phyloP scores from a whole-genome alignment of 2,888 invertebrate genomes.

The Entomobrya multifasciata region DNA sequence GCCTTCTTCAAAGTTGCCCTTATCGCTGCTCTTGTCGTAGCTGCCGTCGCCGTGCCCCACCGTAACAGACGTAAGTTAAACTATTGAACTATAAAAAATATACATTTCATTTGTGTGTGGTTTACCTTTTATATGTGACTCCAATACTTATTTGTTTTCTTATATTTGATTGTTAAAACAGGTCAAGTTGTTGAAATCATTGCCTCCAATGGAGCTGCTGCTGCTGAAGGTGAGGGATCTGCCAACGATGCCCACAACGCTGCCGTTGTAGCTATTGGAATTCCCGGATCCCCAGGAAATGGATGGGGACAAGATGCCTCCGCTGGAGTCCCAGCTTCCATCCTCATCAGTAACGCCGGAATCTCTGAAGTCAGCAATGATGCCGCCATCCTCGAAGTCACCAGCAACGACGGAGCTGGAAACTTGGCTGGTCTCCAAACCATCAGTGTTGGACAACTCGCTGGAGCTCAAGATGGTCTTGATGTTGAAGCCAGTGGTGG shows the following conservation, averaged over 20 bases:
- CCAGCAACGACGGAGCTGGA: slow-evolving; percentile 45
- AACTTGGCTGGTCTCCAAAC: slow-evolving; percentile 35
- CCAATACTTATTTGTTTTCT: background rate
- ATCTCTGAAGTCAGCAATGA: slow-evolving; percentile 31
- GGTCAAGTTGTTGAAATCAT: slow-evolving; percentile 1
- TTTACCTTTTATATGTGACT: background rate
- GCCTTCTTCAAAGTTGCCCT: slow-evolving; percentile 34
- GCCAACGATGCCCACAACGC: slow-evolving; percentile 46
- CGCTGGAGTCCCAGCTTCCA: slow-evolving; percentile 49
- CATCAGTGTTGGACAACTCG: slow-evolving; percentile 13
- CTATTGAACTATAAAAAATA: background rate
- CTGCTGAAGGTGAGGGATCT: slow-evolving; percentile 29
- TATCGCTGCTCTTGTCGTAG: slow-evolving; percentile 47
- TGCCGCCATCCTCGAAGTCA: slow-evolving; percentile 41
- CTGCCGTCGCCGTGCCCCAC: slow-evolving; percentile 55
- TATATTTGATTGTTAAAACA: slow-evolving; percentile 7
- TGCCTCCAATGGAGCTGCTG: slow-evolving; percentile 28
- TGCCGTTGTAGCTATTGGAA: slow-evolving; percentile 40
- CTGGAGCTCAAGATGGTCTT: slow-evolving; percentile 17
- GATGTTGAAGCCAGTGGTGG: slow-evolving; percentile 41
- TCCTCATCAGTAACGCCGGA: slow-evolving; percentile 31
- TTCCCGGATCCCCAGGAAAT: slow-evolving; percentile 26
- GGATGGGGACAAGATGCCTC: slow-evolving; percentile 29
- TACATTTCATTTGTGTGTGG: background rate
- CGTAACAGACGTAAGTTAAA: slow-evolving; percentile 62